These are phyloP conservation scores for Bacillus rossius DNA, from an alignment of 1,140 invertebrate species.

Conservation along the genomic window DNA sequence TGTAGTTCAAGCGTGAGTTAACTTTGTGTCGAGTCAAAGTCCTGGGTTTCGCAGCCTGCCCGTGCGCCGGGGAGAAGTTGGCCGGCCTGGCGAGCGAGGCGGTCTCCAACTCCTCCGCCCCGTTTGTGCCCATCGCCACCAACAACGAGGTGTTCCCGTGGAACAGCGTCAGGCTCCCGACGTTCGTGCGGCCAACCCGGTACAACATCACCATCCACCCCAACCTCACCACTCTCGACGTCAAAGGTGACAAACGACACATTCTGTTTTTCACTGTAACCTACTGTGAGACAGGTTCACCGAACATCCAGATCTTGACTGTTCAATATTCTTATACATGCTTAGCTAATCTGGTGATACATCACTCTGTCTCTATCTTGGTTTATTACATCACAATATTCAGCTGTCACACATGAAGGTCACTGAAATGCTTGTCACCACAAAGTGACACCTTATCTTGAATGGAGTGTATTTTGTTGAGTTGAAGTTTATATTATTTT, in stretches of 20 bases:
- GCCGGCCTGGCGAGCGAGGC: constrained; percentile 54
- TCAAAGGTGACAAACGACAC: constrained; percentile 64
- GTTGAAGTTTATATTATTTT: too few species aligned
- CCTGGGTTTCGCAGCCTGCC: constrained; percentile 60
- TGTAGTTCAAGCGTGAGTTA: too few species aligned
- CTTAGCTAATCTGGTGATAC: neutral
- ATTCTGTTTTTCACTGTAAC: neutral
- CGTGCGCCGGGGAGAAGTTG: constrained; percentile 61
- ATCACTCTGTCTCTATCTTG: too few species aligned
- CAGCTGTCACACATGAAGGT: too few species aligned
- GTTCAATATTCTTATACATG: neutral
- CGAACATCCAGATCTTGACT: neutral
- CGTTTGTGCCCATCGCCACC: constrained; percentile 56
- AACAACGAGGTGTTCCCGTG: constrained; percentile 78
- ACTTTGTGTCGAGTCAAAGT: too few species aligned
- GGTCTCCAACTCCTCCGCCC: constrained; percentile 48
- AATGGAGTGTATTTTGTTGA: too few species aligned
- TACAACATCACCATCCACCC: constrained; percentile 92
- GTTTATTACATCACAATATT: too few species aligned
- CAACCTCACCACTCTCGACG: constrained; percentile 83
- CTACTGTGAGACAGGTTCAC: neutral
- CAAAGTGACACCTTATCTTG: too few species aligned
- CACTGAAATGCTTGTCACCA: too few species aligned
- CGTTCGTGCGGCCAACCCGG: constrained; percentile 68
- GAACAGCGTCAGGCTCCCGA: constrained; percentile 79